Base-by-base conservation (phyloP, 2,113 vertebrate genomes). In the Tachycineta bicolor region DNA sequence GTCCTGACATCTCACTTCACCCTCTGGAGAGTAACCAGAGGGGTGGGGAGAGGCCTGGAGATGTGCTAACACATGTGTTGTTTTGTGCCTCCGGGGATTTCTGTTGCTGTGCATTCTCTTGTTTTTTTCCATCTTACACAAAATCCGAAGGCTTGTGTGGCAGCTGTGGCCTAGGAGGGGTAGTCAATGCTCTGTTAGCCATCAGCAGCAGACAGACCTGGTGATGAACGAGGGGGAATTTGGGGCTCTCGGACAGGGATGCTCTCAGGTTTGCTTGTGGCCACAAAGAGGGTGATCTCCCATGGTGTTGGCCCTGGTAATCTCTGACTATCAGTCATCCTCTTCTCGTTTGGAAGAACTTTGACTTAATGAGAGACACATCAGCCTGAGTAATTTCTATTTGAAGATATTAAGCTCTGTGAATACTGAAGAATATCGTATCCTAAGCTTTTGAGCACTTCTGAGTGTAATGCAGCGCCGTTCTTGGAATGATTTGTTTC, bases 401-500 rank as follows among this genome's bases (percentile, higher is more conserved):
- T 95, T 95, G 88, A 97, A 87, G 95, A 87, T 93, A 75, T 64
- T 96, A 95, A 97, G 76, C 59, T 82, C 78, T 75, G 16, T 87
- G 89, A 96, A 96, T 87, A 90, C 67, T 90, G 91, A 97, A 87
- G 91, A 94, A 92, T 90, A 94, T 81, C 0, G 0, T 83, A 64
- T 75, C 60, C 58, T 67, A 81, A 96, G 90, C 83, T 97, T 97
- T 95, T 96, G 90, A 97, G 67, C 84, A 68, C 56, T 95, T 87
- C 83, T 75, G 83, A 94, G 84, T 80, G 70, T 93, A 94, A 89
- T 94, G 91, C 76, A 86, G 26, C 84, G 60, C 96, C 94, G 82
- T 88, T 96, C 88, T 83, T 95, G 86, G 76, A 93, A 89, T 97
- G 92, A 96, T 96, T 97, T 92, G 71, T 97, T 97, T 97, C 75